Evolutionary conservation across 2,888 invertebrate genomes (phyloP).

Genomic region (Plusia festucae): DNA sequence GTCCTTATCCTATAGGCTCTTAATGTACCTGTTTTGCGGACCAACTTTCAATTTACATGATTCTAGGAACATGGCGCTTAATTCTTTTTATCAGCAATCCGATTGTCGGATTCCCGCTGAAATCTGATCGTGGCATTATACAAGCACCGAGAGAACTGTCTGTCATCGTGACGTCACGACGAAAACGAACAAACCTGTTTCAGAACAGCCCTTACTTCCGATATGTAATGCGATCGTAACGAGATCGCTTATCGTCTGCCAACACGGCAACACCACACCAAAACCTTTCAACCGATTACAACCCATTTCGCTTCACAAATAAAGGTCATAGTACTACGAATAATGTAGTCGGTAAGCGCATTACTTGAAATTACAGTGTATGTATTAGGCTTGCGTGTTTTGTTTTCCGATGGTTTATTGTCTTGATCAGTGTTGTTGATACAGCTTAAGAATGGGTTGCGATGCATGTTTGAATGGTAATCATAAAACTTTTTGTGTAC

Average conservation of each 20-base stretch:
- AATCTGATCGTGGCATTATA: background rate
- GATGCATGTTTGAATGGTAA: constrained; percentile 34
- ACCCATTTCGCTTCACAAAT: background rate
- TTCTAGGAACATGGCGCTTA: background rate
- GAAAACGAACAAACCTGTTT: constrained; percentile 28
- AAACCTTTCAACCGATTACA: constrained; percentile 26
- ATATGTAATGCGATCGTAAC: constrained; percentile 56
- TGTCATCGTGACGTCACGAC: constrained; percentile 36
- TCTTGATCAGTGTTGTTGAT: constrained; percentile 48
- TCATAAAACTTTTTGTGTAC: constrained; percentile 42
- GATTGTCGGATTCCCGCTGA: background rate
- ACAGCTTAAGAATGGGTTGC: constrained; percentile 36
- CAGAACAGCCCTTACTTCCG: constrained; percentile 51
- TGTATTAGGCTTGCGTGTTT: constrained; percentile 53
- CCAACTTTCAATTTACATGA: background rate
- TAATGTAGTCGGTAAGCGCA: constrained; percentile 16
- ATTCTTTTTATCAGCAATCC: background rate
- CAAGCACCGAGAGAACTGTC: constrained; percentile 12
- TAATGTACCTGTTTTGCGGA: background rate
- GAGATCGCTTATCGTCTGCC: constrained; percentile 48
- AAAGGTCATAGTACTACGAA: constrained; percentile 27
- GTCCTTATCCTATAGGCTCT: background rate
- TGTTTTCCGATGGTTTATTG: constrained; percentile 50
- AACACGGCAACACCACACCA: constrained; percentile 36
- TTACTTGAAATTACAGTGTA: constrained; percentile 41